Evolutionary conservation across 1,140 invertebrate genomes (phyloP).

Genomic region (Drosophila tsacasi): DNA sequence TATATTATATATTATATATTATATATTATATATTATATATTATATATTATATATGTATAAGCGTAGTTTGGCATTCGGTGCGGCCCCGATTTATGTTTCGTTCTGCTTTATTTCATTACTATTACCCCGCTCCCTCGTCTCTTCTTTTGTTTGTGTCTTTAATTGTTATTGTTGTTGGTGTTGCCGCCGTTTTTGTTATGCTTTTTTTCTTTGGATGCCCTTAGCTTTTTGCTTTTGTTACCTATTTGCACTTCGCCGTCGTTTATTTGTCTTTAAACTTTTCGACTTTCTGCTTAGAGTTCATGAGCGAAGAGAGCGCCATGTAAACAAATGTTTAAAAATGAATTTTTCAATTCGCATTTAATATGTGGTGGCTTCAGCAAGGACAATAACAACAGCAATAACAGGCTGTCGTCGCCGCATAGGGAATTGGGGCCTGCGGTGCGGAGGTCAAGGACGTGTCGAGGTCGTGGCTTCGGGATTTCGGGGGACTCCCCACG

Average conservation of each 20-base stretch:
- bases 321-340: slow-evolving; percentile 78
- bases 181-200: slow-evolving; percentile 12
- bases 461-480: slow-evolving; percentile 12
- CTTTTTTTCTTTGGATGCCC: background rate
- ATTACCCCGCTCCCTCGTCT: background rate
- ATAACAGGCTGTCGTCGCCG: slow-evolving; percentile 13
- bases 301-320: slow-evolving; percentile 53
- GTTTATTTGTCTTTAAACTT: slow-evolving; percentile 80
- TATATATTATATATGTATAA: background rate
- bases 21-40: background rate
- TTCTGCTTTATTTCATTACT: slow-evolving; percentile 28
- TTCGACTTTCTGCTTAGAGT: slow-evolving; percentile 73
- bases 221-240: slow-evolving; percentile 38
- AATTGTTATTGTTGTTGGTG: slow-evolving; percentile 31
- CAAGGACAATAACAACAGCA: slow-evolving; percentile 59
- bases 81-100: slow-evolving; percentile 1
- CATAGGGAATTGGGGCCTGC: slow-evolving; percentile 18
- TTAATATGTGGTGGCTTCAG: slow-evolving; percentile 54
- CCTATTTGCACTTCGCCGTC: slow-evolving; percentile 70
- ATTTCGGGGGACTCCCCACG: slow-evolving; percentile 9
- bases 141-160: slow-evolving; percentile 54
- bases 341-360: slow-evolving; percentile 78
- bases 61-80: background rate
- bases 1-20: no score
- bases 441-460: slow-evolving; percentile 56